These are phyloP conservation scores for Tricholaema leucomelas DNA, from an alignment of 2,113 vertebrate genomes.

Conservation along the genomic window DNA sequence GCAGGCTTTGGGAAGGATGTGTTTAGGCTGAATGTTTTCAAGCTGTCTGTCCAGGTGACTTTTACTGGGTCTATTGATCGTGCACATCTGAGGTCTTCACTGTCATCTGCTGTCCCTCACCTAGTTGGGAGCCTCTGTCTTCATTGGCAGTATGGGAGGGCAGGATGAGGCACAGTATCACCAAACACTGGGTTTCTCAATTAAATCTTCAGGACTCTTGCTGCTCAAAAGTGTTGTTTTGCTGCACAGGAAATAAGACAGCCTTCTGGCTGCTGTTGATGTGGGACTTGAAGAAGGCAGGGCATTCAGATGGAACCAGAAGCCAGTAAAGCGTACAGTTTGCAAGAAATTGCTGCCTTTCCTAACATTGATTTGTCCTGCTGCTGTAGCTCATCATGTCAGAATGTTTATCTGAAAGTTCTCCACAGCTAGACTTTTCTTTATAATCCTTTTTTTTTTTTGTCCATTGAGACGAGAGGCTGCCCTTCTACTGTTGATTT, in stretches of 20 bases:
- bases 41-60: not conserved
- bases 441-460: not conserved
- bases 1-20: not conserved
- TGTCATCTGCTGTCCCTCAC: not conserved
- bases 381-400: not conserved
- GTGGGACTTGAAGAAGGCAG: not conserved
- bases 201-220: not conserved
- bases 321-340: not conserved
- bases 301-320: not conserved
- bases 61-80: not conserved
- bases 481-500: not conserved
- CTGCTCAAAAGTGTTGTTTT: not conserved
- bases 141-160: accelerated
- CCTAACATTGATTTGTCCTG: not conserved
- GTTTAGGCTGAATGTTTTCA: not conserved
- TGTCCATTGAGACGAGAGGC: not conserved
- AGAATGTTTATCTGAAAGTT: not conserved
- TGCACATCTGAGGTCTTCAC: not conserved
- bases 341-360: not conserved
- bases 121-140: not conserved
- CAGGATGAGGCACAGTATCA: not conserved
- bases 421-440: not conserved
- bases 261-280: not conserved
- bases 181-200: not conserved
- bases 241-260: not conserved